Evolutionary conservation across 2,888 invertebrate species (phyloP), one percentile per base, ranked within the genome.

Genomic region (Aphodius sticticus): DNA sequence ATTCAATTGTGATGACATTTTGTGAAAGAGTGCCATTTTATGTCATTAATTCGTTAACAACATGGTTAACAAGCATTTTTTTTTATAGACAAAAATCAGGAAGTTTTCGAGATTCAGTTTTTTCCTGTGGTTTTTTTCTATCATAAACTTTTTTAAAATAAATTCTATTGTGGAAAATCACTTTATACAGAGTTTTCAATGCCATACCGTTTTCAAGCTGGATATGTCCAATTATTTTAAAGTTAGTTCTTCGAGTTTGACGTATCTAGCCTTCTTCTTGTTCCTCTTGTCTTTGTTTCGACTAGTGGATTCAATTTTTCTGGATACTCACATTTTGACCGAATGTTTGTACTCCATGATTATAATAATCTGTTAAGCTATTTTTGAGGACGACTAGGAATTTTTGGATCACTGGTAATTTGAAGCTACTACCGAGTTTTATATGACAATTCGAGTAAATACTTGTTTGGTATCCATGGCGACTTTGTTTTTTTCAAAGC

Each of bases 301-400:
- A 89, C 85, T 6, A 88, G 88, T 0, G 89, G 89, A n/a, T n/a
- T n/a, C n/a, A n/a, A n/a, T n/a, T n/a, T 7, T 36, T n/a, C 36
- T 9, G 15, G 6, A 69, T 16, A 76, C 79, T 79, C 70, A 79
- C 76, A 79, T 76, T 14, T 53, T 53, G 53, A 53, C 12, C 53
- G 53, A 5, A 9, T 53, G 7, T 53, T 53, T 53, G 53, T 53
- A 53, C 53, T 53, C 6, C 53, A 9, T 26, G 26, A 2, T 26
- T 3, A 26, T 26, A 26, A 26, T 26, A 26, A 26, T 26, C 3
- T 26, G 26, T 26, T 26, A 3, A 53, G 53, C 7, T 3, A 53
- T 53, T 53, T 53, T 53, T 53, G 26, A n/a, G 70, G 26, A n/a
- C 6, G 16, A 76, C 76, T 76, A 53, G 38, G 35, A 76, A 38